These are phyloP conservation scores for Sisyra terminalis DNA, from an alignment of 2,888 invertebrate species.

Conservation along the genomic window DNA sequence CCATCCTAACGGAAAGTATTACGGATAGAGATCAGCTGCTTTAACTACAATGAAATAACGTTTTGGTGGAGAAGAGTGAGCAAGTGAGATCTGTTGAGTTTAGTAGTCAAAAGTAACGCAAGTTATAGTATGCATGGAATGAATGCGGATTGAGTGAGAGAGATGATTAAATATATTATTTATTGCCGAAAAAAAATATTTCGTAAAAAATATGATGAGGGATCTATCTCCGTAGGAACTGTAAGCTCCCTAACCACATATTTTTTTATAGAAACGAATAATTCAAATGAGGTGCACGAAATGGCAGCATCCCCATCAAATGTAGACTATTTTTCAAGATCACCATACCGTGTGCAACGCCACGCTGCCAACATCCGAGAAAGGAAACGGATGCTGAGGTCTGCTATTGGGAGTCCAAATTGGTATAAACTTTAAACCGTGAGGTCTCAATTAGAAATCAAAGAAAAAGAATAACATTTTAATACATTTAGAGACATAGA, in stretches of 20 bases:
- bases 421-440: constrained; percentile 32
- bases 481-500: too few species aligned
- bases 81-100: too few species aligned
- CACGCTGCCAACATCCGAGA: constrained; percentile 94
- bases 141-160: background rate
- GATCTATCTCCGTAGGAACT: too few species aligned
- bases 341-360: constrained; percentile 75
- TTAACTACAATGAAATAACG: too few species aligned
- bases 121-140: too few species aligned
- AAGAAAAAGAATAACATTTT: too few species aligned
- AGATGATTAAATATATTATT: background rate
- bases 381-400: constrained; percentile 96
- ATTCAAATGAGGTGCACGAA: constrained; percentile 9
- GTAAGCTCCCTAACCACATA: too few species aligned
- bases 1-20: too few species aligned
- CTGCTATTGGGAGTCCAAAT: constrained; percentile 54
- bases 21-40: too few species aligned
- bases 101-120: too few species aligned
- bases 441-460: background rate
- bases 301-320: constrained; percentile 26
- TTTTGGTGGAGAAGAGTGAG: too few species aligned
- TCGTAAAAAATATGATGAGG: background rate
- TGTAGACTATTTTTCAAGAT: constrained; percentile 47
- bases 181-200: too few species aligned
- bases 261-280: background rate